Base-by-base conservation (phyloP, 1,140 invertebrate genomes). In the Littorina saxatilis region DNA sequence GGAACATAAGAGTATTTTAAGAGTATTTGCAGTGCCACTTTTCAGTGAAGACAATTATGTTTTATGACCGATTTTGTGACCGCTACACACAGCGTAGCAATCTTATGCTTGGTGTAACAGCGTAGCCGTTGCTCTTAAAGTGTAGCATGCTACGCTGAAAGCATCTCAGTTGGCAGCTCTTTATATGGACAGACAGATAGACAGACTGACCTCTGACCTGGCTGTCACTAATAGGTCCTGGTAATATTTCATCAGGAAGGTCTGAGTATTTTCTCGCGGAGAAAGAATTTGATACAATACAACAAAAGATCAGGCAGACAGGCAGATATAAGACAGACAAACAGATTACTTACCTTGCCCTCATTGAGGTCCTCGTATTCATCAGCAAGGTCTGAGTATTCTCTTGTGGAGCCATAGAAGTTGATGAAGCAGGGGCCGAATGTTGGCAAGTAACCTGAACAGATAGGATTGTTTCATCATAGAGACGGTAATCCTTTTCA, bases 391-490 rank as follows among this genome's bases (percentile, higher is more conserved):
- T 92, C 90, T 20, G 89, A 90, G 80, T 90, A 93, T 84, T 94
- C 93, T 80, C 93, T 86, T 23, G 93, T 91, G 7, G 92, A 92
- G 2, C 93, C 93, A 86, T 94, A 94, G 70, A 94, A 91, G 85
- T 93, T 94, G 17, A 94, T 87, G 87, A 89, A 94, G 79, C 91
- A 90, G 47, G 93, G 93, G 23, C 93, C 93, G 90, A 94, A 94
- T 68, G 92, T 92, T n/a, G 93, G 93, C 4, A 94, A 88, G 84
- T 91, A 94, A 40, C 93, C 93, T 94, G 82, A 20, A 86, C 40
- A 63, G 40, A n/a, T 55, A 75, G 55, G 35, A 43, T 40, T 37
- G 29, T n/a, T n/a, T n/a, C n/a, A 11, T 63, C 78, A 35, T n/a
- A n/a, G n/a, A n/a, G n/a, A n/a, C n/a, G n/a, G n/a, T n/a, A n/a